phyloP scores from a whole-genome alignment of 92 coral and sea anemone species.

The Siderastrea siderea region DNA sequence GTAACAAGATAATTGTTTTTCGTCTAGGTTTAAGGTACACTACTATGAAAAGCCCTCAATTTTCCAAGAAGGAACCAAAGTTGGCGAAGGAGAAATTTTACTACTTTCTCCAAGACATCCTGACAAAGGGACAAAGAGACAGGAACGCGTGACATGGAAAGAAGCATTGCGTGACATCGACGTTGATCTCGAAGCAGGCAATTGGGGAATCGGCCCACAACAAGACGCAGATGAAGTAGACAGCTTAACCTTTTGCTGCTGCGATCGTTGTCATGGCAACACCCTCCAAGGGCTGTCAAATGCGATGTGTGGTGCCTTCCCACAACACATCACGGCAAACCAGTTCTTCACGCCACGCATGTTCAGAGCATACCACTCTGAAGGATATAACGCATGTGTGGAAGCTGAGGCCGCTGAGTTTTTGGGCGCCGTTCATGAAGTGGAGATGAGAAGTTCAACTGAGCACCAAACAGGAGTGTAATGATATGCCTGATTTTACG shows the following conservation, averaged over 20 bases:
- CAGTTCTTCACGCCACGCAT: slow-evolving; percentile 76
- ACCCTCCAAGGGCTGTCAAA: slow-evolving; percentile 20
- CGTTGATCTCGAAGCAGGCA: slow-evolving; percentile 53
- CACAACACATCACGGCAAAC: slow-evolving; percentile 65
- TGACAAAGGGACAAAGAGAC: slow-evolving; percentile 4
- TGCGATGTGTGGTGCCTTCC: slow-evolving; percentile 49
- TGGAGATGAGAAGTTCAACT: slow-evolving; percentile 11
- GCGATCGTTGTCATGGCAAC: slow-evolving; percentile 58
- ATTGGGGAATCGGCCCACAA: slow-evolving; percentile 69
- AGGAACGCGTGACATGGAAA: slow-evolving; percentile 41
- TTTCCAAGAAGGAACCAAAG: slow-evolving; percentile 29
- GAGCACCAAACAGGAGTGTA: neutral
- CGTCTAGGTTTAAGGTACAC: slow-evolving; percentile 46
- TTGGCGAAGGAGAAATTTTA: slow-evolving; percentile 73
- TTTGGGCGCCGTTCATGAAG: neutral
- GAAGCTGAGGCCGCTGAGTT: slow-evolving; percentile 49
- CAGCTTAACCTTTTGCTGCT: slow-evolving; percentile 61
- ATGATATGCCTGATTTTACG: neutral
- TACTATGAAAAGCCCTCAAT: slow-evolving; percentile 45
- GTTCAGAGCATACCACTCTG: slow-evolving; percentile 66
- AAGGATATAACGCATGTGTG: slow-evolving; percentile 72
- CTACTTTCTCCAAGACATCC: slow-evolving; percentile 58
- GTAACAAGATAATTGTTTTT: neutral
- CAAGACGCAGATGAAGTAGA: slow-evolving; percentile 39
- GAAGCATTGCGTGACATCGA: slow-evolving; percentile 33